Evolutionary conservation across 2,888 invertebrate genomes (phyloP), one percentile per base, ranked within the genome.

Genomic region (Heterodera filipjevi): DNA sequence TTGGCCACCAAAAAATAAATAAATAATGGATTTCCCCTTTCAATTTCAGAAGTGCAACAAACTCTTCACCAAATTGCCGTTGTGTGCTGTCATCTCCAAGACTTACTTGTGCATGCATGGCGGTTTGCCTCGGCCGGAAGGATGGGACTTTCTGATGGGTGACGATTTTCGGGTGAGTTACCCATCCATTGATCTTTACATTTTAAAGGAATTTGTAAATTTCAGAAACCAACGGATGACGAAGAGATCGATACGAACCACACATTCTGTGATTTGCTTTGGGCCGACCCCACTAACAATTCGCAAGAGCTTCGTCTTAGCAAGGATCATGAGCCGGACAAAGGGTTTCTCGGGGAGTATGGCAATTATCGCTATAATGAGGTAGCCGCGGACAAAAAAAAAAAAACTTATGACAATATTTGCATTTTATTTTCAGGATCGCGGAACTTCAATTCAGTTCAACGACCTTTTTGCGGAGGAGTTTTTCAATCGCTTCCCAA

Each of bases 81-180:
- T 83, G 22, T 80, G 81, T 53, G 83, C 83, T 14, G 22, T 83
- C 66, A 76, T 81, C 30, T 39, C 35, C 33, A 77, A 49, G 19
- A 59, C 66, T 32, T 79, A 84, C 68, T 68, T 83, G 5, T 83
- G 83, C 73, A 84, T 83, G 83, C 83, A 83, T 59, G 83, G 83
- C 1, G 83, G 83, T 16, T 79, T 83, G 59, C 73, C 73, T n/a
- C 35, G 73, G 44, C 59, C 64, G n/a, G 64, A 73, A 73, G 6
- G 14, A 27, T 73, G 73, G 73, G 64, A 49, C 16, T 19, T 35
- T 35, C 64, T 73, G 73, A 59, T 59, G 59, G 27, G 59, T 27
- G 59, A 59, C 59, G 22, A 30, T 0, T 59, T 59, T 12, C 22
- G 8, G n/a, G 59, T 12, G n/a, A 59, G 59, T 59, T n/a, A 27